These are phyloP conservation scores for Napeogenes inachia DNA, from an alignment of 2,888 invertebrate species.

Conservation along the genomic window DNA sequence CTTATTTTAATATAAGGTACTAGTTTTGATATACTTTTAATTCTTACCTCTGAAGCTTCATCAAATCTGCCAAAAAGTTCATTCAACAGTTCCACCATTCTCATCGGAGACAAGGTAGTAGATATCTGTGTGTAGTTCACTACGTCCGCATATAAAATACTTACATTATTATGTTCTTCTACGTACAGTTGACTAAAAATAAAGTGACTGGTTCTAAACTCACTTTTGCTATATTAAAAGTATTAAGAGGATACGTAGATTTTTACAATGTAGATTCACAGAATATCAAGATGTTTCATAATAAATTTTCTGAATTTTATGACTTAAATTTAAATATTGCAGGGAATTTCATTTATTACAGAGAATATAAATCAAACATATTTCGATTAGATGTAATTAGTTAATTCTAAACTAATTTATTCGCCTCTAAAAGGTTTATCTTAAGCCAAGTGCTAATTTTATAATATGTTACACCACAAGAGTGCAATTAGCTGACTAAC, in stretches of 20 bases:
- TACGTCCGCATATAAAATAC: conserved; percentile 94
- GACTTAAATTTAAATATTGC: too few species aligned
- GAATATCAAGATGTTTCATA: too few species aligned
- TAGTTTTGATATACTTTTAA: too few species aligned
- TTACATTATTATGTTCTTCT: conserved; percentile 91
- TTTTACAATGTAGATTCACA: neutral
- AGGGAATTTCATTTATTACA: too few species aligned
- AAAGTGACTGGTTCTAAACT: neutral
- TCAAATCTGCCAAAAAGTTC: conserved; percentile 95
- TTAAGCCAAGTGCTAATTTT: neutral
- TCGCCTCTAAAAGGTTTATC: too few species aligned
- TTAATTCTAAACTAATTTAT: too few species aligned
- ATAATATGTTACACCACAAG: too few species aligned
- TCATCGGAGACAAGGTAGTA: conserved; percentile 86
- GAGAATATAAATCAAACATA: too few species aligned
- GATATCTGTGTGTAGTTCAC: conserved; percentile 95
- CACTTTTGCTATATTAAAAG: neutral
- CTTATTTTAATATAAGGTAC: too few species aligned
- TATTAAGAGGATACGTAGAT: neutral
- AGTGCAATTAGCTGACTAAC: neutral
- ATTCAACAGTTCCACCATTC: conserved; percentile 91
- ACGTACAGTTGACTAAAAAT: conserved; percentile 88
- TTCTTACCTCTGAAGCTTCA: conserved; percentile 87
- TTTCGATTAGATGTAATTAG: too few species aligned
- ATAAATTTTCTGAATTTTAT: too few species aligned